Base-by-base conservation (phyloP, 2,113 vertebrate genomes). In the Cryptomyrus ogoouensis region DNA sequence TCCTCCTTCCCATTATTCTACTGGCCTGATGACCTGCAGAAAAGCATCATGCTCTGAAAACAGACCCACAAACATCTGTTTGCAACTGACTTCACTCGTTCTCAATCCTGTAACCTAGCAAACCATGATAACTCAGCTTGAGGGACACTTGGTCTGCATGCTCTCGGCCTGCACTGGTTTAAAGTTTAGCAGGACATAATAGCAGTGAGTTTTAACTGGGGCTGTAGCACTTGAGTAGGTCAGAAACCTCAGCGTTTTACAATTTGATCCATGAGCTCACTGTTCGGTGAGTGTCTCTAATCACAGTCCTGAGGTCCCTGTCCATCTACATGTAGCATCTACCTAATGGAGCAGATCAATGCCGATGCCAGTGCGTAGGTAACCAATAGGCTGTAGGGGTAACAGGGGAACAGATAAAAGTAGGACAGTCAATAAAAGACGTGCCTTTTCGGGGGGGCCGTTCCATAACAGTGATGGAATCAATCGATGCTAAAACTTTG, bases 1-100 rank as follows among this genome's bases (percentile, higher is more conserved):
- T 95, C 94, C 94, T 95, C 93, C 95, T 96, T 94, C 90, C 96
- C 96, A 96, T 96, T 95, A 94, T 96, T 92, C 94, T 94, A 86
- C 91, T 53, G 94, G 90, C 94, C 86, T 91, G 86, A 92, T 90
- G 89, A 93, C 90, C 95, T 96, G 53, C 1, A 88, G 90, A 88
- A 62, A 87, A 56, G 17, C 19, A 31, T 80, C 49, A 13, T 87
- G 85, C 44, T n/a, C n/a, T 42, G 8, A 56, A 83, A 56, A 39
- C 44, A 88, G n/a, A 74, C 24, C 66, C 66, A 87, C 35, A 88
- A 56, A 88, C 3, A 44, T 85, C n/a, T 53, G 47, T 42, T n/a
- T 62, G 52, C 56, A 13, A 3, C n/a, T n/a, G 5, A 12, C 44
- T 58, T 56, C 50, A 49, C 44, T 21, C 13, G 19, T 12, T 31